A percentile compares a stretch with the other conserved stretches of the same genome.
phyloP scores from a whole-genome alignment of 1,140 invertebrate species.

The Drosophila dunni region DNA sequence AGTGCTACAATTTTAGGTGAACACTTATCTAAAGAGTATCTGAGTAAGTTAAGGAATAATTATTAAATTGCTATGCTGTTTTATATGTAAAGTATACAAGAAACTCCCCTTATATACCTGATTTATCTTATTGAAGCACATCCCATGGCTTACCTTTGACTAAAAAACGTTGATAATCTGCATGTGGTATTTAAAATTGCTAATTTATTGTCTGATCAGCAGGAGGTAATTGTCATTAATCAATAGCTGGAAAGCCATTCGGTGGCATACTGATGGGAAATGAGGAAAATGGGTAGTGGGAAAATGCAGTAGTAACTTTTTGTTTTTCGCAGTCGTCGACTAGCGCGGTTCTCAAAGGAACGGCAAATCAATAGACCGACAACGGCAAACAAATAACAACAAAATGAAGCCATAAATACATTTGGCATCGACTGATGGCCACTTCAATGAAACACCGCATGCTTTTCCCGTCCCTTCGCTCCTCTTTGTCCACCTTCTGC shows the following conservation, averaged over 20 bases:
- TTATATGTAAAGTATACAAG: too few species aligned
- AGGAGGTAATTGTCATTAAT: conserved; percentile 32
- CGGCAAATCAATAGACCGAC: conserved; percentile 62
- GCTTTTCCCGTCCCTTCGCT: neutral
- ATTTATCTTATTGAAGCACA: too few species aligned
- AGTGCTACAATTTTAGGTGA: too few species aligned
- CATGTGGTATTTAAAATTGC: conserved; percentile 33
- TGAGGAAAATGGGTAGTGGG: conserved; percentile 23
- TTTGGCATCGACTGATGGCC: conserved; percentile 74
- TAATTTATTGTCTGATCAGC: conserved; percentile 36
- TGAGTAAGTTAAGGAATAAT: too few species aligned
- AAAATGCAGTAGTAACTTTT: neutral
- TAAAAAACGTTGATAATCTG: neutral
- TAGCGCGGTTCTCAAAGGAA: conserved; percentile 48
- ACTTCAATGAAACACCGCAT: conserved; percentile 55
- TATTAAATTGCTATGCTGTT: too few species aligned
- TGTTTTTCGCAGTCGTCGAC: conserved; percentile 16
- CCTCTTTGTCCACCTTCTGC: neutral
- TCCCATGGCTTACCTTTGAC: neutral
- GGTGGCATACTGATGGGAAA: conserved; percentile 11
- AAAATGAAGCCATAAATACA: conserved; percentile 81
- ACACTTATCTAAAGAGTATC: too few species aligned
- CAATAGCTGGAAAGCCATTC: conserved; percentile 25
- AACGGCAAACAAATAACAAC: conserved; percentile 53
- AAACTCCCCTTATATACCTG: too few species aligned